phyloP scores from a whole-genome alignment of 2,113 vertebrate species.

The Coptodon rendalli region DNA sequence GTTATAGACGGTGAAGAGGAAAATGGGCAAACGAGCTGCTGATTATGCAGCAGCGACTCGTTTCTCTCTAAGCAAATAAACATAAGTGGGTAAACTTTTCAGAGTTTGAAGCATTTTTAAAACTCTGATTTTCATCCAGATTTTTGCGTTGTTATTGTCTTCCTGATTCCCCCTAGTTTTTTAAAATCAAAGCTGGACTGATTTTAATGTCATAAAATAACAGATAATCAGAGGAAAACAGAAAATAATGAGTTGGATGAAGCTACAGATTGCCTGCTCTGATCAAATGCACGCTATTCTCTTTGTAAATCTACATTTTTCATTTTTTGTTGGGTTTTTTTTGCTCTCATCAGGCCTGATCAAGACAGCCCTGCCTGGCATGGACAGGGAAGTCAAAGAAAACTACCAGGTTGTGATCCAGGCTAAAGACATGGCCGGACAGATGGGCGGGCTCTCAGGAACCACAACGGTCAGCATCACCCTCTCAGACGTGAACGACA shows the following conservation, averaged over 20 bases:
- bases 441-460: slow-evolving; percentile 93
- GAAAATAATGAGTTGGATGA: neutral
- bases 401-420: slow-evolving; percentile 96
- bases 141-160: neutral
- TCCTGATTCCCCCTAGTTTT: neutral
- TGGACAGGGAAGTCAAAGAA: slow-evolving; percentile 91
- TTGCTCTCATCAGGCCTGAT: slow-evolving; percentile 78
- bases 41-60: neutral
- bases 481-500: slow-evolving; percentile 88
- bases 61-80: neutral
- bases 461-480: slow-evolving; percentile 94
- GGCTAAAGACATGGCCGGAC: slow-evolving; percentile 96
- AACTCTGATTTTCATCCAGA: neutral
- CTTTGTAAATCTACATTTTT: neutral
- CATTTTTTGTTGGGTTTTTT: neutral
- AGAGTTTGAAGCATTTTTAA: neutral
- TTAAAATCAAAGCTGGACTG: neutral
- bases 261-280: neutral
- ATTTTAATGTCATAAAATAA: neutral
- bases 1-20: neutral
- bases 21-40: slow-evolving; percentile 2
- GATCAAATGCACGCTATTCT: neutral
- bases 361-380: slow-evolving; percentile 89
- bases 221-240: neutral
- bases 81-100: neutral